Evolutionary conservation across 2,888 invertebrate species (phyloP).

Genomic region (Pachliopta kotzebuea): DNA sequence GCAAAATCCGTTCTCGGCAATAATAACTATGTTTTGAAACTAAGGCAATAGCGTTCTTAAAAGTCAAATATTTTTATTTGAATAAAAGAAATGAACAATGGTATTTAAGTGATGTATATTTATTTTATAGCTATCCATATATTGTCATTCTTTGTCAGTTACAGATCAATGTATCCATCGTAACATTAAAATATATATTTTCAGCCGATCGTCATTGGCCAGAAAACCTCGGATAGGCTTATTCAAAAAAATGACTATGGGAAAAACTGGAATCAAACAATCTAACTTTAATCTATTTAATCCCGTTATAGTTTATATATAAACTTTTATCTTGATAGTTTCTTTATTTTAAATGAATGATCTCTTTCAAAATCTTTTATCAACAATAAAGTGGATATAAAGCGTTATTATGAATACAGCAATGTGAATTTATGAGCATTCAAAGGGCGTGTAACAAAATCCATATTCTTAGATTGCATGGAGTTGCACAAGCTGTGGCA

Average conservation of each 20-base stretch:
- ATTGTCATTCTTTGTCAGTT: neutral
- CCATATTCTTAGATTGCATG: slow-evolving; percentile 47
- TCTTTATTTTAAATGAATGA: slow-evolving; percentile 19
- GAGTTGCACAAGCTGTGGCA: slow-evolving; percentile 53
- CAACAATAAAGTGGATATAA: slow-evolving; percentile 28
- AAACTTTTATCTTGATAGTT: neutral
- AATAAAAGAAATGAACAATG: too few species aligned
- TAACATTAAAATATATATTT: neutral
- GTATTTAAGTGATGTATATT: too few species aligned
- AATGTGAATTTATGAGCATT: slow-evolving; percentile 53
- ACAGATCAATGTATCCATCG: neutral
- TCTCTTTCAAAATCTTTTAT: slow-evolving; percentile 8
- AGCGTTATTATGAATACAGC: slow-evolving; percentile 39
- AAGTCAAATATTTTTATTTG: too few species aligned
- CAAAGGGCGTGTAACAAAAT: slow-evolving; percentile 50
- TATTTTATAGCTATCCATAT: neutral
- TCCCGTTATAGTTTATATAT: neutral
- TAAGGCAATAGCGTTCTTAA: too few species aligned
- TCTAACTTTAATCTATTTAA: neutral
- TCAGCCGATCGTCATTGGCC: neutral
- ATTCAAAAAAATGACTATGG: neutral
- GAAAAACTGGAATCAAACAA: neutral
- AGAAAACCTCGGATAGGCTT: neutral
- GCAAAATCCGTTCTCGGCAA: too few species aligned
- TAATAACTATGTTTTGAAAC: too few species aligned